These are phyloP conservation scores for Acanthosepion pharaonis DNA, from an alignment of 2,888 invertebrate genomes.

Conservation along the genomic window DNA sequence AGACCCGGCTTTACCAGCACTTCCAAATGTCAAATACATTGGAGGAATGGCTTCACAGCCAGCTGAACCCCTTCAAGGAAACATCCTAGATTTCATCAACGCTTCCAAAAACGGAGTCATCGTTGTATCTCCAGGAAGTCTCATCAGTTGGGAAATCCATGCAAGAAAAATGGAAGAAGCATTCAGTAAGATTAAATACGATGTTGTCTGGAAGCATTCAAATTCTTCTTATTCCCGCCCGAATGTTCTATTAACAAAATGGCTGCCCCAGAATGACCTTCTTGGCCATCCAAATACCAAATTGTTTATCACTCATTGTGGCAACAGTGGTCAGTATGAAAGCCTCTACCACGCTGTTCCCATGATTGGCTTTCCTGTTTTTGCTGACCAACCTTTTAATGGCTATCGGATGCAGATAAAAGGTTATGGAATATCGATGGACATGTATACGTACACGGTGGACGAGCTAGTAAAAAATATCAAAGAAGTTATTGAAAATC, in stretches of 20 bases:
- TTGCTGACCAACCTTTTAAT: constrained; percentile 56
- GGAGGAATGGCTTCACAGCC: constrained; percentile 52
- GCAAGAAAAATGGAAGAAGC: constrained; percentile 50
- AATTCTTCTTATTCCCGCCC: too few relatives aligned
- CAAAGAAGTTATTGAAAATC: constrained; percentile 52
- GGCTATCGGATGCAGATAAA: constrained; percentile 49
- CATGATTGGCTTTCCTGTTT: constrained; percentile 55
- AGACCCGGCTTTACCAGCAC: constrained; percentile 49
- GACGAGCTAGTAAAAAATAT: constrained; percentile 51
- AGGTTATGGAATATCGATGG: constrained; percentile 56
- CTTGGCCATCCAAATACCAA: constrained; percentile 48
- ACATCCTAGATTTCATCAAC: constrained; percentile 51
- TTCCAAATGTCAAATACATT: constrained; percentile 52
- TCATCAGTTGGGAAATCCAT: constrained; percentile 48
- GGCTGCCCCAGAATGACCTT: constrained; percentile 57
- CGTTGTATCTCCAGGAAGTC: constrained; percentile 55
- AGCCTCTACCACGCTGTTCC: constrained; percentile 57
- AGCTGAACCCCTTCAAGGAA: constrained; percentile 49
- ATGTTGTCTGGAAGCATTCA: constrained; percentile 50
- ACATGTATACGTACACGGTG: constrained; percentile 50
- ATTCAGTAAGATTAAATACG: constrained; percentile 49
- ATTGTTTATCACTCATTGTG: constrained; percentile 58
- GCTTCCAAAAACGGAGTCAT: constrained; percentile 51
- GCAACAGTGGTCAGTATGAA: constrained; percentile 57
- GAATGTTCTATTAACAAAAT: constrained; percentile 49